Evolutionary conservation across 2,797 vertebrate species (phyloP).

Genomic region (Lateolabrax maculatus): DNA sequence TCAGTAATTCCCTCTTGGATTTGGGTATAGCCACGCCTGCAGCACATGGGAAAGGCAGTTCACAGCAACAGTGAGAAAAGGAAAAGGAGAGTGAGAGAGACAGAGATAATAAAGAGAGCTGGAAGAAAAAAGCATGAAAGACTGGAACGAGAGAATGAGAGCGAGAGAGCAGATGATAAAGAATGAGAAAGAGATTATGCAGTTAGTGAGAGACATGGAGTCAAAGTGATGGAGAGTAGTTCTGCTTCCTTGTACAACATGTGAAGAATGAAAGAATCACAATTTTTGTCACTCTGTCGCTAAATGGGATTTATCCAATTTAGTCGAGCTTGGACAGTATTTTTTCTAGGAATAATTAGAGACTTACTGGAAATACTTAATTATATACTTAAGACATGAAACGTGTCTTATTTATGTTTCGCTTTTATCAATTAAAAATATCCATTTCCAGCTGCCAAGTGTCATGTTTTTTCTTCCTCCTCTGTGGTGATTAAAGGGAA

Average conservation of each 20-base stretch:
- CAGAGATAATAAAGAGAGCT: constrained; percentile 58
- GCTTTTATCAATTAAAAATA: constrained; percentile 44
- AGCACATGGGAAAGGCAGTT: constrained; percentile 71
- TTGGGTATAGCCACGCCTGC: constrained; percentile 72
- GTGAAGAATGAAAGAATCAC: neutral
- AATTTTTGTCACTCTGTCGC: neutral
- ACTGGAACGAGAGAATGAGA: constrained; percentile 12
- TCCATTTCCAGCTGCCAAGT: constrained; percentile 56
- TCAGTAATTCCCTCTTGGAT: constrained; percentile 75
- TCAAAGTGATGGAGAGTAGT: constrained; percentile 34
- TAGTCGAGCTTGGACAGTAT: constrained; percentile 6
- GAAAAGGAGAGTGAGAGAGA: constrained; percentile 51
- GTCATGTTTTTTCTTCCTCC: constrained; percentile 47
- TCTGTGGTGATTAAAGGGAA: constrained; percentile 60
- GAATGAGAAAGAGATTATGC: constrained; percentile 15
- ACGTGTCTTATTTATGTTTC: constrained; percentile 29
- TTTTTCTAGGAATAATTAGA: constrained; percentile 5
- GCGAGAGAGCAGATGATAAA: constrained; percentile 16
- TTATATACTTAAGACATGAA: constrained; percentile 36
- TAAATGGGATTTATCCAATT: neutral
- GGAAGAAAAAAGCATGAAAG: constrained; percentile 29
- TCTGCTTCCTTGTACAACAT: constrained; percentile 21
- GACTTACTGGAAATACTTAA: constrained; percentile 20
- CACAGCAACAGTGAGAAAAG: constrained; percentile 61
- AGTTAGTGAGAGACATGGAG: constrained; percentile 1